Evolutionary conservation across 1,140 invertebrate species (phyloP).

Genomic region (Caenorhabditis brenneri): DNA sequence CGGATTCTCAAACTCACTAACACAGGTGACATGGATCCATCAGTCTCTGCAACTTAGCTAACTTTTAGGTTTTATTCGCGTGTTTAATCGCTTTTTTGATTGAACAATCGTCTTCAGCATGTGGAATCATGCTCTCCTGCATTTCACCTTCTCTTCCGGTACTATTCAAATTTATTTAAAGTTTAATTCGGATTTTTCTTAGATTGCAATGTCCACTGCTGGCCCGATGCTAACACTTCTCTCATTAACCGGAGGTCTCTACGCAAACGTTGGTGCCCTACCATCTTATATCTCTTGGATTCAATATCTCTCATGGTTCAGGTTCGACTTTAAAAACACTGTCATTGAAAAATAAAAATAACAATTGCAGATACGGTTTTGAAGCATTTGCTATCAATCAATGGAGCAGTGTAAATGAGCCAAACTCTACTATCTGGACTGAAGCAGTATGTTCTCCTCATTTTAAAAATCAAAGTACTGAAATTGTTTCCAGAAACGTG

Average conservation of each 20-base stretch:
- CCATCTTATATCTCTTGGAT: slow-evolving; percentile 67
- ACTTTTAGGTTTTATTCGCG: slow-evolving; percentile 50
- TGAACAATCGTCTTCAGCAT: slow-evolving; percentile 68
- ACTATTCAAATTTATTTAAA: background rate
- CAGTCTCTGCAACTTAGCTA: background rate
- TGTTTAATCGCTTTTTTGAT: slow-evolving; percentile 63
- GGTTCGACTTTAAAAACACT: slow-evolving; percentile 38
- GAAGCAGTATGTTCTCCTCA: background rate
- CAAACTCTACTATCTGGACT: slow-evolving; percentile 28
- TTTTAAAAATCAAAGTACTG: background rate
- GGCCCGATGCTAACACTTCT: slow-evolving; percentile 67
- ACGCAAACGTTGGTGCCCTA: slow-evolving; percentile 66
- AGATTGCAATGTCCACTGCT: slow-evolving; percentile 45
- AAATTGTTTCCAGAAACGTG: background rate
- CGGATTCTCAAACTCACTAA: slow-evolving; percentile 60
- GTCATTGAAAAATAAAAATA: background rate
- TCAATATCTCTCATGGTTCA: slow-evolving; percentile 68
- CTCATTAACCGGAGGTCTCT: slow-evolving; percentile 69
- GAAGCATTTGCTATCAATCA: slow-evolving; percentile 69
- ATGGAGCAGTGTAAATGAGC: slow-evolving; percentile 59
- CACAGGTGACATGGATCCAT: slow-evolving; percentile 21
- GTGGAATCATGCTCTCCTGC: slow-evolving; percentile 68
- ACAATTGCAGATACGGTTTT: slow-evolving; percentile 63
- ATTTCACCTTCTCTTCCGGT: slow-evolving; percentile 65
- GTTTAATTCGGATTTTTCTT: background rate